Base-by-base conservation (phyloP, 1,140 invertebrate species). In the Drosophila bipectinata region DNA sequence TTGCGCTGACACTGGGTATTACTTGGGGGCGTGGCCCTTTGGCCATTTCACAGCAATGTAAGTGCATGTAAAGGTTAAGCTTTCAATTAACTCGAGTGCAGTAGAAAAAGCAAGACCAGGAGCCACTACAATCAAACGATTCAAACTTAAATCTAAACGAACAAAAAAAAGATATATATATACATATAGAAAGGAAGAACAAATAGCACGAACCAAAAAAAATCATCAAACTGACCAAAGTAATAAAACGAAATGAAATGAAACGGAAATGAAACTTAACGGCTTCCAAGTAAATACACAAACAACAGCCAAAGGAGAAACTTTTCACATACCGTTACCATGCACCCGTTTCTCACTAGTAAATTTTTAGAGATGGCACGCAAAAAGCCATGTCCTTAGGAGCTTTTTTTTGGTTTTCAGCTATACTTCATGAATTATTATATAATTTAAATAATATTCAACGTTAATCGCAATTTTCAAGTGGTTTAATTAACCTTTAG, bases 201-300 rank as follows among this genome's bases (percentile, higher is more conserved):
- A 37, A 67, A 47, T 30, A 30, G 4, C 0, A 15, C 14, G 21
- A 3, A 10, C 9, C 1, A 47, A 48, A 41, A 55, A 55, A 55
- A 57, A 82, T 67, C 60, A 61, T 55, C 37, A 66, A 88, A 79
- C 72, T 87, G 83, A 87, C 83, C 79, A 88, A 88, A 79, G 76
- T 79, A 87, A 87, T 87, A 87, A 88, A 78, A 74, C 72, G 80
- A 79, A 85, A 85, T 73, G 73, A 81, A 79, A 88, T 88, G 83
- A 87, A 87, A 87, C 83, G 83, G 84, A 88, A 87, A 83, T 87
- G 83, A 87, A 87, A 87, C 76, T 81, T 77, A 87, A 87, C 83
- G 79, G 75, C 82, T 82, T 80, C 78, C 68, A 78, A 87, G 78
- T 75, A 85, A 87, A 87, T 78, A 87, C 78, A 85, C 78, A 80